Conservation (phyloP, 2,113 vertebrate species). For the Vanacampus margaritifer region DNA sequence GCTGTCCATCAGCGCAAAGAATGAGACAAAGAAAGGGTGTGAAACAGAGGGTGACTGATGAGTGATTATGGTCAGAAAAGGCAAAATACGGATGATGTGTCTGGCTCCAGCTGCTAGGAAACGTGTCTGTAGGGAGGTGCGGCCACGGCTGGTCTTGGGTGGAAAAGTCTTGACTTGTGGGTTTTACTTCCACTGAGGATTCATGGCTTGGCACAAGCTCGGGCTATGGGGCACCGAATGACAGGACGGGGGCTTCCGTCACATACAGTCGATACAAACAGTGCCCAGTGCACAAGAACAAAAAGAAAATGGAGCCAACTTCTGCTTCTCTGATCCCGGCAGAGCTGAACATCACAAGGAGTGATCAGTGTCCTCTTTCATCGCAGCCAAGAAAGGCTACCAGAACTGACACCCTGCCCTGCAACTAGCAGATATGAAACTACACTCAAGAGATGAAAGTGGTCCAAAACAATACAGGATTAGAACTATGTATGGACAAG, state of each 20-base stretch:
- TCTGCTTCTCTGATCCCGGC: constrained; percentile 35
- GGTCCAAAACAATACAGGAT: background rate
- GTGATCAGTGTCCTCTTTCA: constrained; percentile 35
- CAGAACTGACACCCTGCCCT: constrained; percentile 25
- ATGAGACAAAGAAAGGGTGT: constrained; percentile 19
- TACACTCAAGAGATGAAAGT: background rate
- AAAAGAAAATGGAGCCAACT: constrained; percentile 41
- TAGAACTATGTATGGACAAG: background rate
- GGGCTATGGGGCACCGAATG: constrained; percentile 46
- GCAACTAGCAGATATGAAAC: constrained; percentile 12
- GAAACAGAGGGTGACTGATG: constrained; percentile 37
- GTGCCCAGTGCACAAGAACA: constrained; percentile 42
- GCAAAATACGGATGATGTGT: constrained; percentile 23
- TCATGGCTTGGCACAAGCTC: constrained; percentile 27
- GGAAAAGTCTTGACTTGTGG: background rate
- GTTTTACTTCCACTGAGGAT: constrained; percentile 32
- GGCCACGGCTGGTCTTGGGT: background rate
- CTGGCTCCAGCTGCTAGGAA: constrained; percentile 18
- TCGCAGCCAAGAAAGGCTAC: constrained; percentile 26
- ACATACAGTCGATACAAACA: constrained; percentile 27
- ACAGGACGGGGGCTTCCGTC: constrained; percentile 33
- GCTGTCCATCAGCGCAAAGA: constrained; percentile 28
- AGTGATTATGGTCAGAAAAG: constrained; percentile 39
- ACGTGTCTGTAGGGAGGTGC: constrained; percentile 11
- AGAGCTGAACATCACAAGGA: constrained; percentile 31